Evolutionary conservation across 2,888 invertebrate species (phyloP), one percentile per base, ranked within the genome.

Genomic region (Agriopis aurantiaria): DNA sequence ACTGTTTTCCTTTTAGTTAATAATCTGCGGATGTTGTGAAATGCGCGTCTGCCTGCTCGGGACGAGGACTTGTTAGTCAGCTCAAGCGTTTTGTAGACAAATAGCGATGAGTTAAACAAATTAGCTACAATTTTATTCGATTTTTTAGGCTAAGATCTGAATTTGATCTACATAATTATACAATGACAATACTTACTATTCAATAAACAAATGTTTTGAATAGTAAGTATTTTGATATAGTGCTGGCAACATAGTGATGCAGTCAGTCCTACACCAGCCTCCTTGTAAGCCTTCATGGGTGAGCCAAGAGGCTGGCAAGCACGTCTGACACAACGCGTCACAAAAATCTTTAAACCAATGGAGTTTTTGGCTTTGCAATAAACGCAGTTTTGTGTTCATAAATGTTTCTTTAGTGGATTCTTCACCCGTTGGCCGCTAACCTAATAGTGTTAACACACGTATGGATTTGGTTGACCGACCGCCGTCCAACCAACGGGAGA

Each of bases 1-100:
- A 89, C 78, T 84, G 88, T 86, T 90, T 89, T 85, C 87, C 90
- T 90, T 86, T 90, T 89, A 90, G 85, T 83, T 87, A 85, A 87
- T 88, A 87, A 85, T 85, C 84, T 83, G 72, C 65, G 55, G 63
- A 62, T 72, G 48, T 55, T 64, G 68, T 17, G 63, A 72, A 63
- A 63, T 68, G 70, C 69, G 41, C 64, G 53, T 64, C 72, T n/a
- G 14, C 57, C 17, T 58, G 51, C 65, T 56, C 62, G 48, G 68
- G 62, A 72, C 68, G 68, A 46, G 53, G 71, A 72, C 72, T 74
- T 65, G 65, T 68, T 67, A 48, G 69, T 64, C 63, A 58, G 73
- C 67, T 51, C 23, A 14, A 41, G 68, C 52, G 43, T 65, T 66
- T 45, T 58, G 51, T 61, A 12, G 17, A 40, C 58, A 3, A 48